Conservation (phyloP, 2,113 vertebrate species). For the Brienomyrus longianalis region DNA sequence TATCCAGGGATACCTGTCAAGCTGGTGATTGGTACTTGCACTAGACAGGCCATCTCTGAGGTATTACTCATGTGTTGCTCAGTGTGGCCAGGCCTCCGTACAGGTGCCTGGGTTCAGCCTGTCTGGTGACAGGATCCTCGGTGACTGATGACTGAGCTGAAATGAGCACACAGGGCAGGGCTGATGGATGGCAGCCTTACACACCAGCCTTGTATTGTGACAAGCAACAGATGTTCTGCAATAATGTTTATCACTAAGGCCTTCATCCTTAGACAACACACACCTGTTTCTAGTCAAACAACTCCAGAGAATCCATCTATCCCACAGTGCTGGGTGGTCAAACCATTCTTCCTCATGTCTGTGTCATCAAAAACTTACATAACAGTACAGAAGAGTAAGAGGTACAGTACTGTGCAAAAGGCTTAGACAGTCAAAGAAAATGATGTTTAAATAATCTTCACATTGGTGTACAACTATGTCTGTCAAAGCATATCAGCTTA, state of each 20-base stretch:
- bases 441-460: neutral
- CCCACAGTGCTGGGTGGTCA: slow-evolving; percentile 54
- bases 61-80: slow-evolving; percentile 54
- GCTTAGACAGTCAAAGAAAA: neutral
- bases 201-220: slow-evolving; percentile 55
- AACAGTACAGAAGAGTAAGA: neutral
- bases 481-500: neutral
- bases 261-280: slow-evolving; percentile 63
- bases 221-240: slow-evolving; percentile 71
- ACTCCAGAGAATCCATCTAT: slow-evolving; percentile 52
- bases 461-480: neutral
- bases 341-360: slow-evolving; percentile 25
- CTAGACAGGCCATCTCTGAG: slow-evolving; percentile 22
- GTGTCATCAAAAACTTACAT: neutral
- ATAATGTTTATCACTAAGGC: slow-evolving; percentile 67
- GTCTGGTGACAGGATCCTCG: slow-evolving; percentile 15
- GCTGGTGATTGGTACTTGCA: slow-evolving; percentile 18
- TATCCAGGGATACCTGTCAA: slow-evolving; percentile 35
- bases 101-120: neutral
- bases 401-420: neutral
- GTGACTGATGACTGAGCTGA: slow-evolving; percentile 52
- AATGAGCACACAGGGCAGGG: slow-evolving; percentile 28
- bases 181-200: slow-evolving; percentile 58
- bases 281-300: slow-evolving; percentile 68
- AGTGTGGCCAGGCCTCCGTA: slow-evolving; percentile 39